A percentile compares a stretch with the other conserved stretches of the same genome.
These are phyloP conservation scores for Vidua chalybeata DNA, from an alignment of 2,113 vertebrate species.

Conservation along the genomic window DNA sequence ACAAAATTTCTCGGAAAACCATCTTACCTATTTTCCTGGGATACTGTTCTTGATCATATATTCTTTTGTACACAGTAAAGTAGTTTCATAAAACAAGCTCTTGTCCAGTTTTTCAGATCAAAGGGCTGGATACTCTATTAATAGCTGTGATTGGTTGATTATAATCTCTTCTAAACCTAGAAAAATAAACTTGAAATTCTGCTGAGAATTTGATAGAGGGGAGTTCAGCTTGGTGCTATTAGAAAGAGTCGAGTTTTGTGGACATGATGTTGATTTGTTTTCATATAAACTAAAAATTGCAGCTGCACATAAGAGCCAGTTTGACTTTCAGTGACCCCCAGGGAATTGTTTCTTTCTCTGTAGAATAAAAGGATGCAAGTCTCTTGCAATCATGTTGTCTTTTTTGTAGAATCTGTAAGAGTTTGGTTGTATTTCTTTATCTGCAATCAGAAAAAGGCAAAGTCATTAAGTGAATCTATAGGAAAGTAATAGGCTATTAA, in stretches of 20 bases:
- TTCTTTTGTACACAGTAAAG: neutral
- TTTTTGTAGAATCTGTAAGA: neutral
- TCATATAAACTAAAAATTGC: conserved; percentile 41
- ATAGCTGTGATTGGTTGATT: neutral
- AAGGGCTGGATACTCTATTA: neutral
- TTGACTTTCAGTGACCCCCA: conserved; percentile 2
- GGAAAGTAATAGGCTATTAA: conserved; percentile 66
- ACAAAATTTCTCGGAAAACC: neutral
- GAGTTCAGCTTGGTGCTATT: conserved; percentile 23
- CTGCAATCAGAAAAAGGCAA: neutral
- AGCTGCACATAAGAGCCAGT: neutral
- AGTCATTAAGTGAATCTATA: neutral
- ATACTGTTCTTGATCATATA: neutral
- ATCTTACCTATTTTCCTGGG: neutral
- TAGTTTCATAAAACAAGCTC: neutral
- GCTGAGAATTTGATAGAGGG: conserved; percentile 29
- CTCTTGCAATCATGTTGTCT: neutral
- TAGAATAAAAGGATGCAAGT: conserved; percentile 21
- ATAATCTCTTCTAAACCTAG: neutral
- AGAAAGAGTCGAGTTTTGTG: neutral
- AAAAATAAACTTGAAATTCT: conserved; percentile 30
- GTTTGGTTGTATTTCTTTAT: neutral
- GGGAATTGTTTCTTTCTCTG: conserved; percentile 49
- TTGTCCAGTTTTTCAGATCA: neutral
- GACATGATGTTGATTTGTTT: conserved; percentile 44